These are phyloP conservation scores for Macropus fuliginosus DNA, from an alignment of 2,797 vertebrate genomes.

Conservation along the genomic window DNA sequence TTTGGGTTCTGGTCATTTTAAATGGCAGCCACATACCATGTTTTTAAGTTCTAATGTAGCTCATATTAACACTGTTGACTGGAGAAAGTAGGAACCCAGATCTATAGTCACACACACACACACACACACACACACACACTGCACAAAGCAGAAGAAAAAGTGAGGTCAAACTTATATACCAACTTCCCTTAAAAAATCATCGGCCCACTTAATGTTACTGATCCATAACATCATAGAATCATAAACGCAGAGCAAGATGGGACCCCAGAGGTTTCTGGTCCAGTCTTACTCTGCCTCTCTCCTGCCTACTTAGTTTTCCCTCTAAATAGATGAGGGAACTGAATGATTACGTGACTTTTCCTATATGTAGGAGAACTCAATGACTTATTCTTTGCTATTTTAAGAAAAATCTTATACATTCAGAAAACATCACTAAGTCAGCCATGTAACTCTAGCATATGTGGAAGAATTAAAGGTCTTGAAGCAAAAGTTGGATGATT, in stretches of 20 bases:
- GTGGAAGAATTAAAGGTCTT: neutral
- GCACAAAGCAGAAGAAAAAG: neutral
- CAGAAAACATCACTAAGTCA: neutral
- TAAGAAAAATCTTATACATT: neutral
- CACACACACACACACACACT: no score
- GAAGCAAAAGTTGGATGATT: neutral
- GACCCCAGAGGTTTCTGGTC: neutral
- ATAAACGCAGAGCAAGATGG: neutral
- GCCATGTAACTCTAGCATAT: neutral
- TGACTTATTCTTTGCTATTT: neutral
- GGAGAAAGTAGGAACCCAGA: neutral
- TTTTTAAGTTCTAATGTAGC: slow-evolving; percentile 12
- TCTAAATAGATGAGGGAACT: neutral
- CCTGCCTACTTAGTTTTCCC: neutral
- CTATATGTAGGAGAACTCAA: neutral
- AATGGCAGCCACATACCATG: neutral
- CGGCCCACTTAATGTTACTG: neutral
- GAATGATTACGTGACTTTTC: neutral
- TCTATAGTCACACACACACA: neutral
- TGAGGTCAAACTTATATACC: neutral
- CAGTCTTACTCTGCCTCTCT: neutral
- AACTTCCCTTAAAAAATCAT: neutral
- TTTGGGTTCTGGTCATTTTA: slow-evolving; percentile 18
- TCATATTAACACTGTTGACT: neutral
- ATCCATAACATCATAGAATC: neutral